Conservation (phyloP, 2,888 invertebrate genomes). For the Neuroscelio doddi region DNA sequence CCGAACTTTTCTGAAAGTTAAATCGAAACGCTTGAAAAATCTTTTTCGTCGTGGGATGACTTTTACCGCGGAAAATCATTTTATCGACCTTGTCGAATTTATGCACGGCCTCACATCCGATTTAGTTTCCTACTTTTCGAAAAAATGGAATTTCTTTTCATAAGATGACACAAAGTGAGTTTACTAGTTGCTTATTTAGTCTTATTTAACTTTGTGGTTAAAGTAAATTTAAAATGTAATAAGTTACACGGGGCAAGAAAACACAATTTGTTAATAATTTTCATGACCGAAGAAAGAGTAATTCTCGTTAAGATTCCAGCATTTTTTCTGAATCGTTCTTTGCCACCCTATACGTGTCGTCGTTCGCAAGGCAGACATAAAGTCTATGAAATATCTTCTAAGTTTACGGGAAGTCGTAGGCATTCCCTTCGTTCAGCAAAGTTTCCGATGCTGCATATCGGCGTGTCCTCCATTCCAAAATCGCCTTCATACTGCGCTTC, state of each 20-base stretch:
- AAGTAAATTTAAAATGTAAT: too few relatives aligned
- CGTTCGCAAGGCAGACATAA: slow-evolving; percentile 42
- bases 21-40: slow-evolving; percentile 16
- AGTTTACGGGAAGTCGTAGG: slow-evolving; percentile 40
- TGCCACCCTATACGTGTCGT: slow-evolving; percentile 25
- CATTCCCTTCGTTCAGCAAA: slow-evolving; percentile 27
- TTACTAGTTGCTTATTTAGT: neutral
- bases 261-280: slow-evolving; percentile 3
- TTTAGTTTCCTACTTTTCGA: too few relatives aligned
- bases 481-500: slow-evolving; percentile 13
- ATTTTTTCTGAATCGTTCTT: slow-evolving; percentile 1
- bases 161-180: too few relatives aligned
- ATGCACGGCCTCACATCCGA: too few relatives aligned
- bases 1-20: slow-evolving; percentile 41
- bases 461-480: slow-evolving; percentile 26
- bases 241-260: too few relatives aligned
- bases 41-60: slow-evolving; percentile 7
- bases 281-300: slow-evolving; percentile 20
- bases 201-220: too few relatives aligned
- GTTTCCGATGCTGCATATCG: slow-evolving; percentile 25
- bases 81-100: neutral
- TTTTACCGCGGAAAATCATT: slow-evolving; percentile 3
- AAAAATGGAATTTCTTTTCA: neutral
- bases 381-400: slow-evolving; percentile 54
- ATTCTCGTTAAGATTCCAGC: slow-evolving; percentile 8